Conservation (phyloP, 2,797 vertebrate genomes). For the Lycodopsis pacificus region DNA sequence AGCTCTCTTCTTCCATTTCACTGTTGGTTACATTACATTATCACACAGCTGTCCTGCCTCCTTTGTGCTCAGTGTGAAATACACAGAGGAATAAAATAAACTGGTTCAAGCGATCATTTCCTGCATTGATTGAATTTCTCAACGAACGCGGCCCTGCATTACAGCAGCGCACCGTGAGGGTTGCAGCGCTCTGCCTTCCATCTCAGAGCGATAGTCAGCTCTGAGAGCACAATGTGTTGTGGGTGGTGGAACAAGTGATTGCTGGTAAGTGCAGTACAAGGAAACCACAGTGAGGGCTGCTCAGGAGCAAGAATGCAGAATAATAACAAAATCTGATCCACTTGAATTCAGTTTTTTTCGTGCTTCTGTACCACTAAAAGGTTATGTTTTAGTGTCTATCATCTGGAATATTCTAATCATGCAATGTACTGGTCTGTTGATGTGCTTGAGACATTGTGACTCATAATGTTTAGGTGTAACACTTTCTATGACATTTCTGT, state of each 20-base stretch:
- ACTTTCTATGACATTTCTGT: no score
- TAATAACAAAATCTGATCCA: neutral
- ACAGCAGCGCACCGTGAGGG: constrained; percentile 25
- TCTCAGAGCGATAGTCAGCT: constrained; percentile 31
- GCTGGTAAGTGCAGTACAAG: constrained; percentile 36
- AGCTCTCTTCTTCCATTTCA: constrained; percentile 35
- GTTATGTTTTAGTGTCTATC: no score
- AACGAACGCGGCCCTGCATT: constrained; percentile 36
- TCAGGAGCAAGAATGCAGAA: neutral
- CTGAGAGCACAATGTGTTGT: constrained; percentile 31
- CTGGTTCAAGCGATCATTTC: constrained; percentile 52
- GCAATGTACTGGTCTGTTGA: no score
- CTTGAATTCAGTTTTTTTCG: neutral
- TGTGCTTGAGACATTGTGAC: no score
- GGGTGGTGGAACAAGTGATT: constrained; percentile 43
- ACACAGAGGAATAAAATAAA: constrained; percentile 57
- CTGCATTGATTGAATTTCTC: constrained; percentile 65
- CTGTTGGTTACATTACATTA: constrained; percentile 51
- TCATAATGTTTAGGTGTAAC: no score
- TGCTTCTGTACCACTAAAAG: no score
- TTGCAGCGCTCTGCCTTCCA: constrained; percentile 32
- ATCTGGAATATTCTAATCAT: no score
- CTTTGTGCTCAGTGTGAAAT: constrained; percentile 33
- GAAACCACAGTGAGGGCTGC: constrained; percentile 7
- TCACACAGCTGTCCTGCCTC: constrained; percentile 30